phyloP scores from a whole-genome alignment of 2,888 invertebrate genomes.

The Parnassius mnemosyne region DNA sequence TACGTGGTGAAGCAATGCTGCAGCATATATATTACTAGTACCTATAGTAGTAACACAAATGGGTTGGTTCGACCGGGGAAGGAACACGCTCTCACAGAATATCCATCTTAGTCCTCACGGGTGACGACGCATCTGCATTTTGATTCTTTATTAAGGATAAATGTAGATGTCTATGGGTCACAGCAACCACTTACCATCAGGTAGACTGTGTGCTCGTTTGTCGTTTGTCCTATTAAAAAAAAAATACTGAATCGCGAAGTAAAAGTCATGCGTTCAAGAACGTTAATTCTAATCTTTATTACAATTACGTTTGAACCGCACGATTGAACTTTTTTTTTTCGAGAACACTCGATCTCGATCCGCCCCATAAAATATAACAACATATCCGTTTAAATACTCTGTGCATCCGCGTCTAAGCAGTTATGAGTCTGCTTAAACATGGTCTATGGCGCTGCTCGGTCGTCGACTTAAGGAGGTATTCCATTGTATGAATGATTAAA shows the following conservation, averaged over 20 bases:
- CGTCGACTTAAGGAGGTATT: constrained; percentile 18
- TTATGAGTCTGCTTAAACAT: constrained; percentile 14
- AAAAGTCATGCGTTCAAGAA: constrained; percentile 5
- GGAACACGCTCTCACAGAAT: no score
- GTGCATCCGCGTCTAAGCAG: constrained; percentile 12
- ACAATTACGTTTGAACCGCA: constrained; percentile 8
- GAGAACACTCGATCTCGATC: constrained; percentile 14
- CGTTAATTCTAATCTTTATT: constrained; percentile 19
- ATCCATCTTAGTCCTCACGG: no score
- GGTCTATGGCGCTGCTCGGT: constrained; percentile 15
- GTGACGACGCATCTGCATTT: no score
- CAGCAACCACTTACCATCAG: no score
- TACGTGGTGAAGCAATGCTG: no score
- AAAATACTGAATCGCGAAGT: background rate
- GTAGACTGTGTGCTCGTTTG: no score
- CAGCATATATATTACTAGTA: no score
- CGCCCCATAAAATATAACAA: constrained; percentile 20
- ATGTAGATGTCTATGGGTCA: no score
- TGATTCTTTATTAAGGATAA: no score
- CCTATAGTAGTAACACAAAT: no score
- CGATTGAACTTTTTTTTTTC: constrained; percentile 10
- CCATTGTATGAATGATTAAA: constrained; percentile 6
- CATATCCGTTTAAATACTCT: constrained; percentile 7
- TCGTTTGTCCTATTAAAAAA: no score
- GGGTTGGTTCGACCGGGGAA: no score